These are phyloP conservation scores for Malurus elegans DNA, from an alignment of 2,113 vertebrate species.

Conservation along the genomic window DNA sequence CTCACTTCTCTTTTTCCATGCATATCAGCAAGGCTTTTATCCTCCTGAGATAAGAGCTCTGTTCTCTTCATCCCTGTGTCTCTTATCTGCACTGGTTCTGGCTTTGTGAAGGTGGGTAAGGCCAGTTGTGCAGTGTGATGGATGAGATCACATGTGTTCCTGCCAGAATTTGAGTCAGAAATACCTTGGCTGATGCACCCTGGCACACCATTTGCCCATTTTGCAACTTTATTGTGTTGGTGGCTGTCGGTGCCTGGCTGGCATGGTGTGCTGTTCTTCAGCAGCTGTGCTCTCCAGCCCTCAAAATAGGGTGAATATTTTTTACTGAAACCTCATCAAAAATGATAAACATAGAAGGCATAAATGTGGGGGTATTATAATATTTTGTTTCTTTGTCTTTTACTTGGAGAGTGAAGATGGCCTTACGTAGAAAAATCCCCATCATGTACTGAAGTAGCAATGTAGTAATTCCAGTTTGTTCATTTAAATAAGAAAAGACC, in stretches of 20 bases:
- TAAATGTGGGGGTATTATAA: neutral
- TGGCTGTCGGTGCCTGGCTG: neutral
- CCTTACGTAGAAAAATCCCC: neutral
- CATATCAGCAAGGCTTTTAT: neutral
- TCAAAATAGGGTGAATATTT: neutral
- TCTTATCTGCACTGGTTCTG: neutral
- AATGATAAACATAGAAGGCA: neutral
- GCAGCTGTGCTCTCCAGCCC: neutral
- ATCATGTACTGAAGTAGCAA: neutral
- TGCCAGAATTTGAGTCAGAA: neutral
- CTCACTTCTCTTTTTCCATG: neutral
- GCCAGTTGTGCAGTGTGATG: neutral
- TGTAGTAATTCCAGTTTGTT: neutral
- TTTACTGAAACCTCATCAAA: neutral
- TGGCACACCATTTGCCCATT: neutral
- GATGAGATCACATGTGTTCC: fast-evolving
- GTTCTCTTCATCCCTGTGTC: neutral
- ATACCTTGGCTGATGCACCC: neutral
- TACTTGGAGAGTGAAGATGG: neutral
- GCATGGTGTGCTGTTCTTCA: neutral
- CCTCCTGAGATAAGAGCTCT: neutral
- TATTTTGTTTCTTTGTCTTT: neutral
- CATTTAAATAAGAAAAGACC: neutral
- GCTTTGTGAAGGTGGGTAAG: neutral
- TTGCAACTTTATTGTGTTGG: neutral